Percentiles rank a stretch among this genome's conserved stretches.
Evolutionary conservation across 2,797 vertebrate species (phyloP).

Genomic region (Chrosomus eos): DNA sequence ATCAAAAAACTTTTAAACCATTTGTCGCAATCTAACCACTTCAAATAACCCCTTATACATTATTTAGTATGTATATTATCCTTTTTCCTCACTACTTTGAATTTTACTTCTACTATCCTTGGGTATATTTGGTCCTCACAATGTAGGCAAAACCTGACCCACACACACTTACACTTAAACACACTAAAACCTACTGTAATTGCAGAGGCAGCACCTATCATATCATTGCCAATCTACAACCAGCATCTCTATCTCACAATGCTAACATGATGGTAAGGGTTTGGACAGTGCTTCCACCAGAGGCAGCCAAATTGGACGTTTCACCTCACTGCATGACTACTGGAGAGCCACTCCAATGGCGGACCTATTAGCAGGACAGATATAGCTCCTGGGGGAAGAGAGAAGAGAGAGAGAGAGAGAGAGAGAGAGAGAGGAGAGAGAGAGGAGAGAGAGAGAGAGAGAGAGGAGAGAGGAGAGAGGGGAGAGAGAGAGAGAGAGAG

Average conservation of each 20-base stretch:
- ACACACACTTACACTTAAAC: not conserved
- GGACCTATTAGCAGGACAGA: conserved; percentile 70
- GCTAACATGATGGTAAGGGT: conserved; percentile 29
- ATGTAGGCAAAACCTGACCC: not conserved
- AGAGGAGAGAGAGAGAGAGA: conserved; percentile 33
- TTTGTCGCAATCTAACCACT: not conserved
- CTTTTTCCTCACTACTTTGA: not conserved
- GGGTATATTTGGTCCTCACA: not conserved
- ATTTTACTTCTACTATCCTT: too few species aligned
- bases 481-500: not conserved
- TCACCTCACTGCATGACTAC: conserved; percentile 55
- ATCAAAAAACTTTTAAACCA: not conserved
- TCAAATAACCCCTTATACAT: not conserved
- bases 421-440: conserved; percentile 36
- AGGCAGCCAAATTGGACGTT: conserved; percentile 49
- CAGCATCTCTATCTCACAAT: conserved; percentile 47
- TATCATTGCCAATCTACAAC: conserved; percentile 38
- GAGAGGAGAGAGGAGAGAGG: not conserved
- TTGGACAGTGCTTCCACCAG: conserved; percentile 20
- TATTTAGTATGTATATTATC: too few species aligned
- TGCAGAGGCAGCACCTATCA: conserved; percentile 54
- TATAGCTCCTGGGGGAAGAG: conserved; percentile 66
- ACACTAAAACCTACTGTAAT: conserved; percentile 15
- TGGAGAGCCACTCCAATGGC: conserved; percentile 59
- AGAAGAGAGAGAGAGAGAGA: conserved; percentile 7